phyloP scores from a whole-genome alignment of 35 echinoderm and acorn worm genomes.

The Chiridota heheva region DNA sequence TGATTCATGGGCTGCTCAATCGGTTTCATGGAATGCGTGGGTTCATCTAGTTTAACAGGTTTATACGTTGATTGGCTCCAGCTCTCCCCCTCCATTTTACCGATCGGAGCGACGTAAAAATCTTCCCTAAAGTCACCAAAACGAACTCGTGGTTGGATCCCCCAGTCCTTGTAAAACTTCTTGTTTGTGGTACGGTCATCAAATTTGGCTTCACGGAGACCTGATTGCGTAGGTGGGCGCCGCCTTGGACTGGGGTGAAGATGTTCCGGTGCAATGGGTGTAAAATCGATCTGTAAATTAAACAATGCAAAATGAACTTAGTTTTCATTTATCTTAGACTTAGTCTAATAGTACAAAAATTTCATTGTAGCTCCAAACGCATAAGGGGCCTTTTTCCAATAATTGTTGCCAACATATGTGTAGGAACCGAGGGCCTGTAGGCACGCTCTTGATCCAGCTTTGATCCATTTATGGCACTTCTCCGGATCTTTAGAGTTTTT shows the following conservation, averaged over 20 bases:
- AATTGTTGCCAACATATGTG: too few species aligned
- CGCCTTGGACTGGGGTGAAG: conserved; percentile 20
- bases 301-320: not conserved
- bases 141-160: conserved; percentile 69
- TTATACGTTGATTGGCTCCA: conserved; percentile 60
- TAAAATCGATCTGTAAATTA: conserved; percentile 54
- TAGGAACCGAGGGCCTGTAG: too few species aligned
- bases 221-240: conserved; percentile 54
- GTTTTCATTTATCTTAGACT: too few species aligned
- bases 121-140: conserved; percentile 84
- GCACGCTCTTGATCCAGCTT: too few species aligned
- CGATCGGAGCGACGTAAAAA: conserved; percentile 63
- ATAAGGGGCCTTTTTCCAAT: too few species aligned
- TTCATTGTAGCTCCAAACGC: too few species aligned
- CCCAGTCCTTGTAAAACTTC: conserved; percentile 90
- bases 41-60: conserved; percentile 36
- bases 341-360: too few species aligned
- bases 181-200: conserved; percentile 92
- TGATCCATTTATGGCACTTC: too few species aligned
- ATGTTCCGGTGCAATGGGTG: conserved; percentile 49
- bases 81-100: conserved; percentile 57
- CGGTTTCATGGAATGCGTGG: conserved; percentile 46
- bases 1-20: conserved; percentile 17
- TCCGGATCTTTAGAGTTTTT: too few species aligned
- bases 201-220: conserved; percentile 55